Evolutionary conservation across 2,113 vertebrate genomes (phyloP).

Genomic region (Mola mola): DNA sequence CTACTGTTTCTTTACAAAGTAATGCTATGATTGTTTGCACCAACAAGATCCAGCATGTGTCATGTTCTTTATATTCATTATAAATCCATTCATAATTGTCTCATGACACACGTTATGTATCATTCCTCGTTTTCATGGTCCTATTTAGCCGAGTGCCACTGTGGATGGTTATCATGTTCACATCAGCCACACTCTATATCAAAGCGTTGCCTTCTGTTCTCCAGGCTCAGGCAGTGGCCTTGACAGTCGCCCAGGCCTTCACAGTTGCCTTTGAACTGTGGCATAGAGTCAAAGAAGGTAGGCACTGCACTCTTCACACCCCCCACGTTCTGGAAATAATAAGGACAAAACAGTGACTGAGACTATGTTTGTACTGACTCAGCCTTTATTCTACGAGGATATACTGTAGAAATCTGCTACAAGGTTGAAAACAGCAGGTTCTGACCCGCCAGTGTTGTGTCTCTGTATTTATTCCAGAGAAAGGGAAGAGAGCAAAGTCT

Average conservation of each 20-base stretch:
- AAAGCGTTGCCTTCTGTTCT: conserved; percentile 11
- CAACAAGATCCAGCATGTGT: no score
- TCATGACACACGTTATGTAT: no score
- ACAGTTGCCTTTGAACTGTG: conserved; percentile 93
- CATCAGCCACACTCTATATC: background rate
- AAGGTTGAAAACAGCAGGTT: background rate
- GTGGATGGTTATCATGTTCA: background rate
- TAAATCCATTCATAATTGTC: no score
- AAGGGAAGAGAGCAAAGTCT: conserved; percentile 85
- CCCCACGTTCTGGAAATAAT: background rate
- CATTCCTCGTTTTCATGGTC: background rate
- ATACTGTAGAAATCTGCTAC: background rate
- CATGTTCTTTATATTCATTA: no score
- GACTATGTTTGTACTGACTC: conserved; percentile 1
- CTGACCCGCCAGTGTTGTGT: conserved; percentile 6
- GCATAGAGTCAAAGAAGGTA: conserved; percentile 94
- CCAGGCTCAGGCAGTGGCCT: conserved; percentile 93
- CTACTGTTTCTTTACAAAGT: no score
- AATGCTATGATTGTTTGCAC: no score
- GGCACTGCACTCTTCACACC: background rate
- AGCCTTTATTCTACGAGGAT: background rate
- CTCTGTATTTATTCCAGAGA: conserved; percentile 78
- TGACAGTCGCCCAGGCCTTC: conserved; percentile 96
- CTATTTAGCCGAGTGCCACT: background rate
- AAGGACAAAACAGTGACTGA: background rate